Evolutionary conservation across 2,797 vertebrate species (phyloP), one percentile per base, ranked within the genome.

Genomic region (Synaphobranchus kaupii): DNA sequence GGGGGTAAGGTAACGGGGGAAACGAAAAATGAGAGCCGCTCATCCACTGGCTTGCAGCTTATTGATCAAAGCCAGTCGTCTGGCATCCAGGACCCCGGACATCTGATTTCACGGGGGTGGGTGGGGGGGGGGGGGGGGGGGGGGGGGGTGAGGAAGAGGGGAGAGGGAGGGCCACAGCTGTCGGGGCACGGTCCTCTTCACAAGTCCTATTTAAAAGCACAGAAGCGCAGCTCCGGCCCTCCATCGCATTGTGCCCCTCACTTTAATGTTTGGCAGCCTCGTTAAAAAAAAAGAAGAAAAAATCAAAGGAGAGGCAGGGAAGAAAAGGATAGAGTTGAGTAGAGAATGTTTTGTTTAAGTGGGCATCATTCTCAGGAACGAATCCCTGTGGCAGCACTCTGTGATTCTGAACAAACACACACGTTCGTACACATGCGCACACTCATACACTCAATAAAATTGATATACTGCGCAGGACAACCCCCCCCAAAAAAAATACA

Each of bases 21-120:
- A 54, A 58, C 25, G 47, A 73, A 50, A 54, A 50, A 54, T 4
- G 50, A 78, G 68, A 73, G 85, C 1, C 66, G 44, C 84, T 68
- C 66, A 28, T 86, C 85, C 28, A 12, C 48, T 71, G 48, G 60
- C 71, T 39, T 7, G 85, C 68, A 25, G 71, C 50, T 86, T 86
- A 86, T 86, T 86, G 85, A 86, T 86, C 85, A 86, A 78, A 86
- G 68, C 28, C 50, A 56, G 85, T 58, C 71, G 31, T 58, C 85
- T 34, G 73, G 47, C 85, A 50, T 54, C 48, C 54, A 47, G 39
- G 39, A 28, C 22, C 22, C 39, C 60, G 66, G 84, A 50, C 44
- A 28, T 60, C 15, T 20, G 58, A 63, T 84, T 84, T 84, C 39
- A 58, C 56, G 22, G 31, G 83, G 17, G 52, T 2, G 52, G 10